Conservation (phyloP, 2,888 invertebrate genomes). For the Drosophila cracens region DNA sequence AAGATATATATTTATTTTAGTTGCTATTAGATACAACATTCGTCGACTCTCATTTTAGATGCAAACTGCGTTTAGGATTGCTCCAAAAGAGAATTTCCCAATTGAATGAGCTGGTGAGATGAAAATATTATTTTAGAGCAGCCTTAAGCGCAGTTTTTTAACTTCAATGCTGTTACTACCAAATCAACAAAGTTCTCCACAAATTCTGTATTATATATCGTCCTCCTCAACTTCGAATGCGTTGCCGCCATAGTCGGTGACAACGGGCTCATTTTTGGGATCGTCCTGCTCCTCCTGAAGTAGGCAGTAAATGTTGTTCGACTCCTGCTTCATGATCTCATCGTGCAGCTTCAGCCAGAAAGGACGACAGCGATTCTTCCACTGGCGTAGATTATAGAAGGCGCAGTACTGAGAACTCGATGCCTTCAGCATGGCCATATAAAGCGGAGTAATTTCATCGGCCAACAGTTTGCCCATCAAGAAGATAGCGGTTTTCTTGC, state of each 20-base stretch:
- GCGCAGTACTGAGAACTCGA: constrained; percentile 60
- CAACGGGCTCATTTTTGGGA: constrained; percentile 30
- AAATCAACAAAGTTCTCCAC: neutral
- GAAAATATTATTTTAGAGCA: constrained; percentile 12
- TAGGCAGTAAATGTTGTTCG: constrained; percentile 62
- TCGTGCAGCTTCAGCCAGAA: constrained; percentile 70
- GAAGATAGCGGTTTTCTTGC: constrained; percentile 69
- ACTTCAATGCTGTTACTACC: neutral
- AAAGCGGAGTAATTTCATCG: constrained; percentile 75
- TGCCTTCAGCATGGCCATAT: constrained; percentile 76
- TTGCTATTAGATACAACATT: neutral
- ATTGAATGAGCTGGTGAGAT: neutral
- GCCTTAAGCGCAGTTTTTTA: constrained; percentile 4
- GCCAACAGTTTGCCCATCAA: constrained; percentile 77
- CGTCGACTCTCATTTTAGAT: neutral
- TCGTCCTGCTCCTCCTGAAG: constrained; percentile 67
- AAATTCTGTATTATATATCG: constrained; percentile 34
- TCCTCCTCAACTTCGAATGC: constrained; percentile 60
- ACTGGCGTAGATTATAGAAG: constrained; percentile 70
- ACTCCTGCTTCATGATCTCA: constrained; percentile 64
- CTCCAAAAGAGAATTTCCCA: neutral
- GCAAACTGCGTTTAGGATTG: constrained; percentile 27
- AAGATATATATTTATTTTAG: too few species aligned
- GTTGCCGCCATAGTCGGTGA: constrained; percentile 28
- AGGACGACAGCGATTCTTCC: constrained; percentile 76